A percentile compares a stretch with the other conserved stretches of the same genome.
phyloP scores from a whole-genome alignment of 1,140 invertebrate species.

The Magallana gigas region DNA sequence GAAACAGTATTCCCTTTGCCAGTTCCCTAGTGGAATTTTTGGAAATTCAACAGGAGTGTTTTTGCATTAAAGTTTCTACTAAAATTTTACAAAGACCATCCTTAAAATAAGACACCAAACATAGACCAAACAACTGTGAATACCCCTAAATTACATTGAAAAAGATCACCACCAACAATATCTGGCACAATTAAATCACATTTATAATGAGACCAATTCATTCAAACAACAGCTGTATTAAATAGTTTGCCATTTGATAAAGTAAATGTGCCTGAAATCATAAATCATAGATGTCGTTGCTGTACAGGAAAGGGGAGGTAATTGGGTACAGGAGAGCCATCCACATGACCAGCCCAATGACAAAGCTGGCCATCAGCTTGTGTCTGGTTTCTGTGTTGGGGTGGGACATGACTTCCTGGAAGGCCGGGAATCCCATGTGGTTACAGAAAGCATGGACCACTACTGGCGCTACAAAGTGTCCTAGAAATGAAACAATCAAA shows the following conservation, averaged over 20 bases:
- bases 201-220: no score
- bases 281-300: constrained; percentile 81
- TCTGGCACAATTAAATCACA: neutral
- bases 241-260: no score
- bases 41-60: no score
- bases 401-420: constrained; percentile 87
- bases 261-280: constrained; percentile 8
- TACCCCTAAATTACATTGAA: no score
- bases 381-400: constrained; percentile 83
- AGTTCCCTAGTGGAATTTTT: no score
- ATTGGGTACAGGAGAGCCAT: constrained; percentile 87
- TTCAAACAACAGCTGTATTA: no score
- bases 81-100: no score
- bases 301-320: constrained; percentile 88
- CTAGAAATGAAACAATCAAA: constrained; percentile 79
- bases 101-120: no score
- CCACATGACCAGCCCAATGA: constrained; percentile 89
- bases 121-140: no score
- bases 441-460: constrained; percentile 96
- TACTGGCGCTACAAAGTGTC: constrained; percentile 93
- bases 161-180: neutral
- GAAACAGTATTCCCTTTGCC: no score
- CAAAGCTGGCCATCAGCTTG: constrained; percentile 84
- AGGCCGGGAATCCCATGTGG: constrained; percentile 96
- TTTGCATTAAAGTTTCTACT: no score